Conservation (phyloP, 1,140 invertebrate genomes). For the Hydropsyche tenuis region DNA sequence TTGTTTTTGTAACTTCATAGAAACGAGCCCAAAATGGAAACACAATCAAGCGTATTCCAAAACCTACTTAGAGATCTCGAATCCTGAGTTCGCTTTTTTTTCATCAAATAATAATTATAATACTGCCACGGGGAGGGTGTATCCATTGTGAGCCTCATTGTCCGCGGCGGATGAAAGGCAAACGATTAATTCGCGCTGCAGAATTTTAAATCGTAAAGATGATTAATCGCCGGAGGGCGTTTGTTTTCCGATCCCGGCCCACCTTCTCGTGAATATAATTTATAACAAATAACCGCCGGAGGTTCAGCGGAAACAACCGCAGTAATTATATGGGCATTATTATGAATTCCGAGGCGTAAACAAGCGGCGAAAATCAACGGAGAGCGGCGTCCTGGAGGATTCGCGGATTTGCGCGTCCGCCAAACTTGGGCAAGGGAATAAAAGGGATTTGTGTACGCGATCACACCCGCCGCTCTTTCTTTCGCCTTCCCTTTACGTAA, state of each 20-base stretch:
- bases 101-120: too few relatives aligned
- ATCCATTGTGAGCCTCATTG: neutral
- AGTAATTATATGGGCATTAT: slow-evolving; percentile 11
- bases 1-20: too few relatives aligned
- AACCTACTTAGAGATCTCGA: too few relatives aligned
- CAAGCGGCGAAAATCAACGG: neutral
- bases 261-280: neutral
- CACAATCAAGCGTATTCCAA: too few relatives aligned
- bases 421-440: too few relatives aligned
- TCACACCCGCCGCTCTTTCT: neutral
- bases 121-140: neutral
- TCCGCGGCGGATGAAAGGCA: neutral
- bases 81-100: too few relatives aligned
- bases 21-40: too few relatives aligned
- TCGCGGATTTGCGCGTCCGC: too few relatives aligned
- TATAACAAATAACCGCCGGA: slow-evolving; percentile 9
- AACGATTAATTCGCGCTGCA: slow-evolving; percentile 3
- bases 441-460: neutral
- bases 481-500: too few relatives aligned
- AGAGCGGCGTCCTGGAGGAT: too few relatives aligned
- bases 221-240: slow-evolving; percentile 12
- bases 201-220: slow-evolving; percentile 16
- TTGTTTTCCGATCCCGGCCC: slow-evolving; percentile 6
- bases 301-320: neutral
- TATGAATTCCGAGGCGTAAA: neutral